These are phyloP conservation scores for Acanthosepion pharaonis DNA, from an alignment of 2,888 invertebrate species.

Conservation along the genomic window DNA sequence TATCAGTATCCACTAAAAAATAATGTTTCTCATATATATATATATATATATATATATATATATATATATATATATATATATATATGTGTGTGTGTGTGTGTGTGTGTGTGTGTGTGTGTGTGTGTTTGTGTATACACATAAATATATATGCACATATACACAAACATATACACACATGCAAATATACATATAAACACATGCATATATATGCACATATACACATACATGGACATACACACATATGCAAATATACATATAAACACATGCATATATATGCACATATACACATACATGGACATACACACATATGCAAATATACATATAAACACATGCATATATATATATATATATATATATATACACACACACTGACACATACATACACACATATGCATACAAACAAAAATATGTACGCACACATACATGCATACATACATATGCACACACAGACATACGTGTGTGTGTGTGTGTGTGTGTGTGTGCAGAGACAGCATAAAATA, in stretches of 20 bases:
- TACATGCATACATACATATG: constrained; percentile 8
- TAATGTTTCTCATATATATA: too few relatives aligned
- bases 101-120: too few relatives aligned
- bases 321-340: not conserved
- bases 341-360: constrained; percentile 36
- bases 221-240: not conserved
- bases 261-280: not conserved
- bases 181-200: not conserved
- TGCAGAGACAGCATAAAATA: not conserved
- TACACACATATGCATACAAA: not conserved
- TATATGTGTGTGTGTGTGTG: too few relatives aligned
- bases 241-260: constrained; percentile 10
- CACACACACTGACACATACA: not conserved
- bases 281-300: not conserved
- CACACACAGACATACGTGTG: not conserved
- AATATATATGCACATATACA: too few relatives aligned
- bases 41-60: too few relatives aligned
- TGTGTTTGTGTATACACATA: too few relatives aligned
- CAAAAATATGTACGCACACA: not conserved
- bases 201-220: not conserved
- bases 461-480: not conserved
- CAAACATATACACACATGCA: too few relatives aligned
- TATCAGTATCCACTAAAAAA: too few relatives aligned
- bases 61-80: too few relatives aligned
- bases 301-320: not conserved